Base-by-base conservation (phyloP, 1,140 invertebrate species). In the Caenorhabditis inopinata region DNA sequence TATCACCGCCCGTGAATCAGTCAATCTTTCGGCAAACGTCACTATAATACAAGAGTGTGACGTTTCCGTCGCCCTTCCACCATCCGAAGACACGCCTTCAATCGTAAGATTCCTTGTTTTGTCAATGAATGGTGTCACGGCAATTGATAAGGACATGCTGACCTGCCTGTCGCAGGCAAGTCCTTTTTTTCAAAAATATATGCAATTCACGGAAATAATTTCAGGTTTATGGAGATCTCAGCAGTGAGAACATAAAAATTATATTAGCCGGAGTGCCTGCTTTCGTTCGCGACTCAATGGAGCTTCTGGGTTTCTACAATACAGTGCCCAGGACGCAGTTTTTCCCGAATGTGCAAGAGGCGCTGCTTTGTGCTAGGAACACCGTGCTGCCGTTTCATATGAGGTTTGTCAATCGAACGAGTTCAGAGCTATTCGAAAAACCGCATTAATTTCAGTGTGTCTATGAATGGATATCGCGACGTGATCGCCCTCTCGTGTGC, bases 271-370 rank as follows among this genome's bases (percentile, higher is more conserved):
- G 58, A 11, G 58, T 68, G 3, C 58, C 58, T 21, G 58, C 58
- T 14, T 68, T 68, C 9, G 32, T 68, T 0, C 14, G 58, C 1
- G 58, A 68, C 23, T 68, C 58, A 42, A 68, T 68, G 58, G 58
- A 68, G 32, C 58, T 68, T 23, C n/a, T 68, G 16, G 58, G 58
- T 7, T 68, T 68, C 11, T 68, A 68, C 12, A 68, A 38, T 38
- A 68, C 58, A 38, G 58, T 68, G 2, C 58, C 58, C 18, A 68
- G 32, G n/a, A 68, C 58, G 35, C 58, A 68, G 38, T 68, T 68
- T n/a, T 68, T n/a, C 12, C 58, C 58, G n/a, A 68, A 68, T 68
- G 58, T 68, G 35, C 58, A 68, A 42, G 58, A 68, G 38, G 58
- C 58, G 38, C 21, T 68, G 32, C n/a, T 68, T 1, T 29, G 29